A percentile compares a stretch with the other conserved stretches of the same genome.
phyloP scores from a whole-genome alignment of 2,797 vertebrate genomes.

The Phaenicophaeus curvirostris region DNA sequence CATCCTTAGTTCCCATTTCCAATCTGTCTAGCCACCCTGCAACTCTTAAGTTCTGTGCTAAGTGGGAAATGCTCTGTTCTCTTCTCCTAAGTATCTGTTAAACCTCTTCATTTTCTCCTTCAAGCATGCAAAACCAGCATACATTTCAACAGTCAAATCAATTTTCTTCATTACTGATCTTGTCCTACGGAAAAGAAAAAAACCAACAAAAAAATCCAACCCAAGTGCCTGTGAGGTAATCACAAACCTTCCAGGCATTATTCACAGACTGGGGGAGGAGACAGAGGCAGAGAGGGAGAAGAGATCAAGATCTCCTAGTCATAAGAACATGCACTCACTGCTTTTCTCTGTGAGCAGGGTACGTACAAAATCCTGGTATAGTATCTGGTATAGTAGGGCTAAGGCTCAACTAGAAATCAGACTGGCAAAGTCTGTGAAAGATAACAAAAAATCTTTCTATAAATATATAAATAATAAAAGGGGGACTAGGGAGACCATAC shows the following conservation, averaged over 20 bases:
- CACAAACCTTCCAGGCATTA: background rate
- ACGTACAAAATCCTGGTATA: background rate
- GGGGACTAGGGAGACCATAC: too few species aligned
- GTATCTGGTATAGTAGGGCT: too few species aligned
- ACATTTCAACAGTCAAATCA: background rate
- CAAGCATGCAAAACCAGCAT: background rate
- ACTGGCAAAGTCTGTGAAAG: too few species aligned
- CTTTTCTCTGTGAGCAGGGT: background rate
- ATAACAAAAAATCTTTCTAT: too few species aligned
- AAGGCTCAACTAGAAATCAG: too few species aligned
- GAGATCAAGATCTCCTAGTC: background rate
- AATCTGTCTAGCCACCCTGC: background rate
- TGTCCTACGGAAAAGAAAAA: background rate
- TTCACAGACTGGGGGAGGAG: rapidly evolving
- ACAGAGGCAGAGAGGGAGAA: background rate
- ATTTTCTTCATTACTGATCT: background rate
- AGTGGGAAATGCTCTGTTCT: background rate
- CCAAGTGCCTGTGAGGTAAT: background rate
- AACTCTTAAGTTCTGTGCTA: background rate
- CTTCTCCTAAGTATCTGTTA: background rate
- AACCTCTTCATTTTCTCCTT: background rate
- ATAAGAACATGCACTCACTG: background rate
- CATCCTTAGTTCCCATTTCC: background rate
- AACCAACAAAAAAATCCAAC: too few species aligned
- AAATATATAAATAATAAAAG: too few species aligned